Evolutionary conservation across 2,888 invertebrate genomes (phyloP), one percentile per base, ranked within the genome.

Genomic region (Ornithoptera alexandrae): DNA sequence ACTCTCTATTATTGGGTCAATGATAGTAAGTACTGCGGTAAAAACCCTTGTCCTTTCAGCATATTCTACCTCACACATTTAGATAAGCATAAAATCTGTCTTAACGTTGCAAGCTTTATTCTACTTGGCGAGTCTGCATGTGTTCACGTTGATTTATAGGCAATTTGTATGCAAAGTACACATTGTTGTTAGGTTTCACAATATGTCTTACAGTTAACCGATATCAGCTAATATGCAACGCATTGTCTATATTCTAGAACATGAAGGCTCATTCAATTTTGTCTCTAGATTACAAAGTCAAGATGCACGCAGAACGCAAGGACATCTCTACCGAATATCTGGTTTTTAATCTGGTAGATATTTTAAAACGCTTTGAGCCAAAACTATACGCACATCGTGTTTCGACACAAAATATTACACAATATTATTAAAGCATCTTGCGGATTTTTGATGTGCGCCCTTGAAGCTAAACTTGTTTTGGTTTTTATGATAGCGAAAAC

Each of bases 121-220:
- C 61, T 8, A 17, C 30, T 15, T 58, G 46, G 62, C 58, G 62
- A 20, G 75, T 68, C 74, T 74, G 74, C 70, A 75, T 80, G 50
- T 76, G 76, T 75, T 81, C 78, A 81, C 76, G 74, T 42, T 60
- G 69, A 72, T 68, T 71, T 71, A 77, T 76, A 74, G 71, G 66
- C 76, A 81, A 84, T 86, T 87, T 83, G 81, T 79, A 87, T 86
- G 80, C 83, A 81, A 85, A 81, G 80, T 78, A 72, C 75, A 76
- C 80, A 82, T 84, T 85, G 83, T 86, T 81, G 74, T 75, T 71
- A 58, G 63, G 77, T 85, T 85, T 81, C 81, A 75, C 77, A 86
- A 82, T 77, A 50, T 53, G 50, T 50, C 64, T 67, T 63, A 42
- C 70, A 60, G 70, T 59, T 64, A 53, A 22, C 62, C 60, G 42